These are phyloP conservation scores for Sericinus montela DNA, from an alignment of 2,888 invertebrate genomes.

Conservation along the genomic window DNA sequence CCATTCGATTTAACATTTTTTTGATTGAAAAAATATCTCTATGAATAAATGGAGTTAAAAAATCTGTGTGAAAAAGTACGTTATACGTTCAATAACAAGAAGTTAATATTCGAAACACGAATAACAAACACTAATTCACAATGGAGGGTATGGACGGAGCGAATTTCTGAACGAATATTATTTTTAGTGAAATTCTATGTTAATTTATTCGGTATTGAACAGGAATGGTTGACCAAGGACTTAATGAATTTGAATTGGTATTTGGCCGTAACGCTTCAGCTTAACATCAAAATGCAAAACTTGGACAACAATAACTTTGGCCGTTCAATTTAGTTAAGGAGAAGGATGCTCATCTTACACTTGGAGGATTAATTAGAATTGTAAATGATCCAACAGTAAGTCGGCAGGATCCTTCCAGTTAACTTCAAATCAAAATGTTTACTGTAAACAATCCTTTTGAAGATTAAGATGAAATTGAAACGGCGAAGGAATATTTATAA, in stretches of 20 bases:
- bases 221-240: slow-evolving; percentile 19
- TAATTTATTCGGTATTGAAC: slow-evolving; percentile 17
- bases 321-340: slow-evolving; percentile 55
- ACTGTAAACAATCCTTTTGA: slow-evolving; percentile 72
- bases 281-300: slow-evolving; percentile 68
- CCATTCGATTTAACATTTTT: no score
- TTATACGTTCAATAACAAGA: no score
- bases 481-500: slow-evolving; percentile 63
- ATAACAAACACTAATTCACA: slow-evolving; percentile 15
- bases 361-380: slow-evolving; percentile 71
- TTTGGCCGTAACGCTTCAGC: slow-evolving; percentile 22
- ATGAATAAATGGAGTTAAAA: no score
- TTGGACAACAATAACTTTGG: slow-evolving; percentile 47
- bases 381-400: slow-evolving; percentile 62
- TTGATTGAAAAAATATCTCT: no score
- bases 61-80: no score
- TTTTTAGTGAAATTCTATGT: slow-evolving; percentile 16
- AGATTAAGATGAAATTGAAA: slow-evolving; percentile 67
- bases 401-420: slow-evolving; percentile 58
- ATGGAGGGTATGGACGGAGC: slow-evolving; percentile 8
- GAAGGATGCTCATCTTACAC: slow-evolving; percentile 59
- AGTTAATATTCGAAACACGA: slow-evolving; percentile 6
- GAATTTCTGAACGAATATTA: slow-evolving; percentile 11
- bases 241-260: slow-evolving; percentile 30
- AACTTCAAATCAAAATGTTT: slow-evolving; percentile 73